Conservation (phyloP, 2,113 vertebrate species). For the Equus przewalskii region DNA sequence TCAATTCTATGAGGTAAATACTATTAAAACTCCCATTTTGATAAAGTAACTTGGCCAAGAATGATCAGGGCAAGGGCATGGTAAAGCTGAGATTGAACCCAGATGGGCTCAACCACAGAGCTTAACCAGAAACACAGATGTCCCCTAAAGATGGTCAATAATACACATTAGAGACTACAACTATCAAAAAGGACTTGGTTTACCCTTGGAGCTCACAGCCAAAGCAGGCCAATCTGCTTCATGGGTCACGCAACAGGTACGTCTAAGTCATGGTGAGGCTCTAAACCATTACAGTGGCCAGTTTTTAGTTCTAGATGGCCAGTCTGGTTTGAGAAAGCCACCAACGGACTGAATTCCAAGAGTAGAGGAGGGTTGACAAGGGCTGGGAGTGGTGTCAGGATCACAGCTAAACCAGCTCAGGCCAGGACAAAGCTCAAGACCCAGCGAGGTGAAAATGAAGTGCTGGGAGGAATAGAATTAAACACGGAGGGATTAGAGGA, state of each 20-base stretch:
- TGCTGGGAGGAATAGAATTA: rapidly evolving
- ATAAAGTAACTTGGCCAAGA: not conserved
- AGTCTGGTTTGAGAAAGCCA: not conserved
- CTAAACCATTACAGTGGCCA: not conserved
- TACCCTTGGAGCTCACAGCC: not conserved
- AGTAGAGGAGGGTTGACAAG: not conserved
- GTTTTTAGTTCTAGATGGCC: not conserved
- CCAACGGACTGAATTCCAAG: not conserved
- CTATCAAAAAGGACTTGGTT: not conserved
- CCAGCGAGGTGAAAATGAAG: not conserved
- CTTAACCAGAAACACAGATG: not conserved
- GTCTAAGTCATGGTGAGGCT: not conserved
- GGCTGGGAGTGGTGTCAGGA: not conserved
- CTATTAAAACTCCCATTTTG: not conserved
- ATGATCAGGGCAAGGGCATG: not conserved
- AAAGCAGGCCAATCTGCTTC: not conserved
- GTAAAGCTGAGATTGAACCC: not conserved
- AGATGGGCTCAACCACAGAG: not conserved
- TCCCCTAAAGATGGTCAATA: not conserved
- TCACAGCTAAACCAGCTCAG: not conserved
- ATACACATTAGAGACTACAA: not conserved
- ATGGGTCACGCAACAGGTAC: not conserved
- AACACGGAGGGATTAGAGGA: not conserved
- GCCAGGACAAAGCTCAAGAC: not conserved
- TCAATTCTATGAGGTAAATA: not conserved